Evolutionary conservation across 23 tunicate genomes (phyloP), one percentile per base, ranked within the genome.

Genomic region (Ciona savignyi): DNA sequence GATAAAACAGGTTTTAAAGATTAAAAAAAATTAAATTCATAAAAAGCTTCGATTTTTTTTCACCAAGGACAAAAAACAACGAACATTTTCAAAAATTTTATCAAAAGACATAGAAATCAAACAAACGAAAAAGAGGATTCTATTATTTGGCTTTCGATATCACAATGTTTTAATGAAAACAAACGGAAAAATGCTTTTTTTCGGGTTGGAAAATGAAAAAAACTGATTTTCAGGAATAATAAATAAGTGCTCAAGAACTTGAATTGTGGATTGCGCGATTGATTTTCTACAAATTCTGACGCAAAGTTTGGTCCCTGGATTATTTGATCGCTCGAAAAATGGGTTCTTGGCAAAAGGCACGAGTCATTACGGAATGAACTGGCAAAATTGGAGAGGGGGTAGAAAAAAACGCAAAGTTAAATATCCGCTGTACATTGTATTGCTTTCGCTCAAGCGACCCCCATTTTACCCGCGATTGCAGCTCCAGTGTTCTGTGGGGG

Each of bases 401-500:
- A 15, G 15, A 42, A 42, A 42, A 42, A 42, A 6, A 15, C 56
- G 15, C 9, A 42, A 42, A 42, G 56, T 42, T 42, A 42, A 42
- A 42, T 15, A 42, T 42, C 56, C 15, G 11, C 15, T 6, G 56
- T 42, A 6, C 15, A 15, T 42, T 42, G 56, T 42, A 42, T 42
- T 42, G 56, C 56, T 9, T 9, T 42, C 9, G 56, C 56, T 62
- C 26, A 74, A n/a, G 81, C 81, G 23, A 51, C 73, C 64, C 64
- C 71, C 81, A 77, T 77, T 67, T 77, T 77, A 23, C 73, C 73
- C 4, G 81, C 69, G 70, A 25, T 32, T 2, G 70, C 79, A 1
- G 81, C 60, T 1, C 33, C 79, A 1, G 73, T 29, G 81, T 77
- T 77, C 32, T 66, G 73, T 26, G 81, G 63, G 27, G 81, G 81